Evolutionary conservation across 2,113 vertebrate species (phyloP).

Genomic region (Tetraodon nigroviridis): DNA sequence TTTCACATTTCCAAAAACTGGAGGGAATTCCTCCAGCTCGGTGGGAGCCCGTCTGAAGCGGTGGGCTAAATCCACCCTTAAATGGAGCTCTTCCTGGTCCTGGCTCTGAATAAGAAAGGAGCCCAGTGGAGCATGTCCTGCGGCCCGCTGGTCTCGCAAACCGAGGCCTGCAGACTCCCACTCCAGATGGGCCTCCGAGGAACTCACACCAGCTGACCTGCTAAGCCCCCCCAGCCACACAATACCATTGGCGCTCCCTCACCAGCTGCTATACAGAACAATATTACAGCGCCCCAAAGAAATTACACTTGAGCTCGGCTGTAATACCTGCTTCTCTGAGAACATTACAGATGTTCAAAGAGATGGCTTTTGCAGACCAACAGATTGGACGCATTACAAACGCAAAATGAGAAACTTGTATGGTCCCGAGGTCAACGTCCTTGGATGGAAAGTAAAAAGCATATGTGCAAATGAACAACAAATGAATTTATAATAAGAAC

Average conservation of each 20-base stretch:
- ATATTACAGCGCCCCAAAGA: constrained; percentile 51
- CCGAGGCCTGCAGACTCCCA: constrained; percentile 42
- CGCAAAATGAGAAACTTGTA: constrained; percentile 51
- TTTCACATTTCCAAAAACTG: constrained; percentile 51
- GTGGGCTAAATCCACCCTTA: constrained; percentile 61
- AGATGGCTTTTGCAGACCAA: constrained; percentile 54
- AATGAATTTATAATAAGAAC: too few species aligned
- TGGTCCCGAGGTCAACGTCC: constrained; percentile 41
- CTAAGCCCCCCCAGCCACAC: constrained; percentile 43
- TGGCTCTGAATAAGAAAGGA: constrained; percentile 62
- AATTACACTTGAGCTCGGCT: constrained; percentile 39
- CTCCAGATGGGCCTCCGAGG: constrained; percentile 66
- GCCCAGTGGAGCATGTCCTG: constrained; percentile 63
- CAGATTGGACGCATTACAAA: constrained; percentile 34
- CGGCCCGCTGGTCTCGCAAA: constrained; percentile 35
- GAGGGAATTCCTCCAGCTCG: constrained; percentile 60
- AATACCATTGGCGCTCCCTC: constrained; percentile 49
- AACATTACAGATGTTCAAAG: constrained; percentile 53
- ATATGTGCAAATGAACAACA: not conserved
- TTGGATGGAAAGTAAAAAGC: constrained; percentile 20
- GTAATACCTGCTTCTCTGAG: constrained; percentile 54
- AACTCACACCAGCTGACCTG: constrained; percentile 60
- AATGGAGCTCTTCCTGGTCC: constrained; percentile 59
- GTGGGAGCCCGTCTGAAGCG: constrained; percentile 66
- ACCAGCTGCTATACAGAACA: constrained; percentile 58